phyloP scores from a whole-genome alignment of 2,888 invertebrate genomes.

The Acleris laterana region DNA sequence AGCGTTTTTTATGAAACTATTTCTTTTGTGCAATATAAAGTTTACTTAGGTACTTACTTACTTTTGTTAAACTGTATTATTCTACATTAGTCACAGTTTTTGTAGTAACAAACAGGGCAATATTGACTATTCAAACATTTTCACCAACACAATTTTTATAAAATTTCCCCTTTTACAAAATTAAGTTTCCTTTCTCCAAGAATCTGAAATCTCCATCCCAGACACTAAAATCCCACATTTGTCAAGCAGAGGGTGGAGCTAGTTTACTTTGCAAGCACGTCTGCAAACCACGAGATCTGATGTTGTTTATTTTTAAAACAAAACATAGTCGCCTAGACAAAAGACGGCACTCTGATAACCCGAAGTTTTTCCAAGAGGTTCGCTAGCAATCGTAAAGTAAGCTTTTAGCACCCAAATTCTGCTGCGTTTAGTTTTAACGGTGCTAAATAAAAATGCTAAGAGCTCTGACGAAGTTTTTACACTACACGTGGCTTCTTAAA shows the following conservation, averaged over 20 bases:
- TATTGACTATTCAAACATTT: no score
- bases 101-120: no score
- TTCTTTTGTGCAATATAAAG: no score
- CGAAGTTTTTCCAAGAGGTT: conserved; percentile 2
- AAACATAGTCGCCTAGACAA: conserved; percentile 31
- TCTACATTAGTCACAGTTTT: no score
- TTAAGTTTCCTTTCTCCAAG: conserved; percentile 11
- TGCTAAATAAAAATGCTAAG: no score
- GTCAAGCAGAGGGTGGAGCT: conserved; percentile 16
- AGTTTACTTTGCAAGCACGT: conserved; percentile 31
- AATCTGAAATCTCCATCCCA: conserved; percentile 18
- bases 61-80: no score
- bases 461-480: no score
- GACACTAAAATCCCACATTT: conserved; percentile 26
- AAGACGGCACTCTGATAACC: conserved; percentile 16
- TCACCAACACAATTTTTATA: no score
- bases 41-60: no score
- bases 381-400: neutral
- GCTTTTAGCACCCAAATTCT: neutral
- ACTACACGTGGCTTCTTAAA: no score
- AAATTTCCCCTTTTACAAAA: neutral
- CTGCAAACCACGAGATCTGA: conserved; percentile 21
- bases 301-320: conserved; percentile 35
- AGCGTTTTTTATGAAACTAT: no score
- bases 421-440: neutral